Evolutionary conservation across 2,113 vertebrate species (phyloP).

Genomic region (Acanthisitta chloris): DNA sequence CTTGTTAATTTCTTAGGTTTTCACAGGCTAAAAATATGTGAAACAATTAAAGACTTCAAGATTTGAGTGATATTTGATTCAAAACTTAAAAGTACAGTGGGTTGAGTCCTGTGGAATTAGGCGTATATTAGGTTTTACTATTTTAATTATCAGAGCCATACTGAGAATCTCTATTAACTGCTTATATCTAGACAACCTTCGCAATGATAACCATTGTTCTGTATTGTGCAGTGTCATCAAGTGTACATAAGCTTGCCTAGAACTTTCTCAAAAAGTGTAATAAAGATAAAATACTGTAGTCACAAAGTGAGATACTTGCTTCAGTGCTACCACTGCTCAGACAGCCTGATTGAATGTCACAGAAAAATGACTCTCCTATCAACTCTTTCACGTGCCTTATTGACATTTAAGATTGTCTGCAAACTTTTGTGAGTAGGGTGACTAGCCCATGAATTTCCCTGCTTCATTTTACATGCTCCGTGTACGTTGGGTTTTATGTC

Average conservation of each 20-base stretch:
- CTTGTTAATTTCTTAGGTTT: neutral
- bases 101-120: neutral
- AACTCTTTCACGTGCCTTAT: neutral
- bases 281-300: neutral
- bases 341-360: neutral
- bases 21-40: neutral
- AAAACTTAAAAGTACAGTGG: neutral
- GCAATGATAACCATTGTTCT: neutral
- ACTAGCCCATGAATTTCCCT: neutral
- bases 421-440: neutral
- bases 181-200: neutral
- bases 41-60: neutral
- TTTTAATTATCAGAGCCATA: neutral
- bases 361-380: neutral
- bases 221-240: neutral
- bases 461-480: neutral
- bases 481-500: neutral
- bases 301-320: neutral
- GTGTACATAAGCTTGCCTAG: neutral
- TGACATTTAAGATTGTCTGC: neutral
- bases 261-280: neutral
- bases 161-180: neutral
- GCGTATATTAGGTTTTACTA: neutral
- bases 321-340: neutral
- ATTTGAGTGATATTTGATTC: neutral